Evolutionary conservation across 2,888 invertebrate genomes (phyloP).

Genomic region (Maniola hyperantus): DNA sequence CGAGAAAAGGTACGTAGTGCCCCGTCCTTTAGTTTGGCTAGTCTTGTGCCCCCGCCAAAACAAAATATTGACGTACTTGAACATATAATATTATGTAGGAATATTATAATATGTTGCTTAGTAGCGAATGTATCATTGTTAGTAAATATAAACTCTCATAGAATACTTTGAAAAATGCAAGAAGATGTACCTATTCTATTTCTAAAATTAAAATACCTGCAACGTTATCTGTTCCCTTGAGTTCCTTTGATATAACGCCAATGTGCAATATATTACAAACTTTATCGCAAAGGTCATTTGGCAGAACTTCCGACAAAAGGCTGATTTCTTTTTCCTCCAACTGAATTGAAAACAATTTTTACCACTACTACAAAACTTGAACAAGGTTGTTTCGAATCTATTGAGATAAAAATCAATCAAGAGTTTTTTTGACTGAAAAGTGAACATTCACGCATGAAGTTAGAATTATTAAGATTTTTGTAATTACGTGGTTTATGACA

Average conservation of each 20-base stretch:
- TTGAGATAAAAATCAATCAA: background rate
- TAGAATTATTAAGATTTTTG: no score
- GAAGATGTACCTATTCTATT: no score
- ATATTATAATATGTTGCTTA: no score
- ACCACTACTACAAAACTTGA: background rate
- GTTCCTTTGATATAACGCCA: constrained; percentile 42
- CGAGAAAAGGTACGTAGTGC: no score
- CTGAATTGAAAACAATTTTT: constrained; percentile 42
- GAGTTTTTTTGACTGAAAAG: background rate
- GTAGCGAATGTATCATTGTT: no score
- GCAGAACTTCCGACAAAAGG: constrained; percentile 60
- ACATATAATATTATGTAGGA: no score
- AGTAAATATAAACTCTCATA: no score
- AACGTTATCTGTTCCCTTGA: constrained; percentile 36
- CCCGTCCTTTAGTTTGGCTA: no score
- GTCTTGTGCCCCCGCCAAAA: no score
- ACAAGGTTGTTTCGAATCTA: background rate
- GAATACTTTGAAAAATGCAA: no score
- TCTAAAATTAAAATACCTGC: constrained; percentile 45
- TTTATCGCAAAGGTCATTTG: constrained; percentile 62
- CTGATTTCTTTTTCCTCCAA: constrained; percentile 54
- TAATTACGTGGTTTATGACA: background rate
- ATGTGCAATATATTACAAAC: constrained; percentile 65
- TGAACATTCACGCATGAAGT: background rate
- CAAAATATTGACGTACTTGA: no score